Evolutionary conservation across 1,140 invertebrate species (phyloP).

Genomic region (Drosophila athabasca): DNA sequence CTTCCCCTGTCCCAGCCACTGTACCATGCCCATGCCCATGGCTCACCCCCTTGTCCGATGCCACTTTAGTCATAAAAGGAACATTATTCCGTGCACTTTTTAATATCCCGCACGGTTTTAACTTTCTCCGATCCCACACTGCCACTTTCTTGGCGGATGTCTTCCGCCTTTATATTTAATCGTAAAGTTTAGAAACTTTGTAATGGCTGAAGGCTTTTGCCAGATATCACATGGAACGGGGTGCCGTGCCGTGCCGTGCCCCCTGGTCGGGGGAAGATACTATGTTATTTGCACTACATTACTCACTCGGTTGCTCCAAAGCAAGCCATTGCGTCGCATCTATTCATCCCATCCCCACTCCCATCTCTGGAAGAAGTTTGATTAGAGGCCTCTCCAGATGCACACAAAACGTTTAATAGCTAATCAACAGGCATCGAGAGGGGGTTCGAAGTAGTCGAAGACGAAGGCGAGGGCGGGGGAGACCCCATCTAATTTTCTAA

Average conservation of each 20-base stretch:
- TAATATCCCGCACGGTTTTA: constrained; percentile 81
- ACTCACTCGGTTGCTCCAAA: neutral
- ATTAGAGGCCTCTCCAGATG: constrained; percentile 6
- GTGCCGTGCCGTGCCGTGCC: neutral
- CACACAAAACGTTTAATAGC: constrained; percentile 57
- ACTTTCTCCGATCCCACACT: constrained; percentile 36
- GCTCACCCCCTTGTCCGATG: constrained; percentile 43
- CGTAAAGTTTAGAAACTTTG: constrained; percentile 82
- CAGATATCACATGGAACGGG: neutral
- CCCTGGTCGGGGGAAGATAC: neutral
- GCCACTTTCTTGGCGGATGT: constrained; percentile 16
- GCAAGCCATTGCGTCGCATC: no score
- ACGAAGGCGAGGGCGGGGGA: neutral
- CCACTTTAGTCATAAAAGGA: constrained; percentile 78
- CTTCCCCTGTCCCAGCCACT: neutral
- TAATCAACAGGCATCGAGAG: constrained; percentile 37
- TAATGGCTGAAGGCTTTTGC: constrained; percentile 46
- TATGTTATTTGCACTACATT: constrained; percentile 11
- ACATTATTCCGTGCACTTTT: constrained; percentile 82
- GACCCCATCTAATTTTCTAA: constrained; percentile 69
- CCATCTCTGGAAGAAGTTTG: constrained; percentile 6
- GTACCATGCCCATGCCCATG: neutral
- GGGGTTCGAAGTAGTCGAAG: no score
- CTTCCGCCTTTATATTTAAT: constrained; percentile 61
- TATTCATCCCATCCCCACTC: neutral